Evolutionary conservation across 2,113 vertebrate species (phyloP).

Genomic region (Myrmecophaga tridactyla): DNA sequence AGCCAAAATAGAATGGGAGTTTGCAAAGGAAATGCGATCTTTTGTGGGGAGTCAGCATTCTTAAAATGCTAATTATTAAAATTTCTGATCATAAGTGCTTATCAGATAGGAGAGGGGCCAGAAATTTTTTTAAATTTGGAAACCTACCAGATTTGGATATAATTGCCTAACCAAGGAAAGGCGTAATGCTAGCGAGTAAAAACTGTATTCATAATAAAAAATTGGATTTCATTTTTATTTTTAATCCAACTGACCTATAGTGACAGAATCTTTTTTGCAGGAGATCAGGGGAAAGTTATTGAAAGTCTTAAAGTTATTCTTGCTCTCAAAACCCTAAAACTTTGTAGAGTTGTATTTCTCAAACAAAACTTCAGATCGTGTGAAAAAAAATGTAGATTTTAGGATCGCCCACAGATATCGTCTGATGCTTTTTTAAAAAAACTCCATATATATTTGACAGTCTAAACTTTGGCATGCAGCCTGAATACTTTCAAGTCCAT

Average conservation of each 20-base stretch:
- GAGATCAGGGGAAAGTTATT: slow-evolving; percentile 28
- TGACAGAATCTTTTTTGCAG: not conserved
- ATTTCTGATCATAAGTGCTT: not conserved
- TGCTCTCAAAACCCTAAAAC: not conserved
- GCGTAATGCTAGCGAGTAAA: not conserved
- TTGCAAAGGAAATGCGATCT: not conserved
- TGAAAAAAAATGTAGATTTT: slow-evolving; percentile 14
- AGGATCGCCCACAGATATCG: not conserved
- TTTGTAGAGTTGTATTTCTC: slow-evolving; percentile 28
- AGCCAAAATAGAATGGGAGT: not conserved
- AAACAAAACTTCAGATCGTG: not conserved
- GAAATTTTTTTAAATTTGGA: slow-evolving; percentile 44
- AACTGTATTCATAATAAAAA: not conserved
- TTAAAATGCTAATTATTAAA: not conserved
- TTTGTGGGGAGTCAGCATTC: not conserved
- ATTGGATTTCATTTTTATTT: slow-evolving; percentile 25
- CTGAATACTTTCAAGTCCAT: slow-evolving; percentile 52
- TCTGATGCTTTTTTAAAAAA: slow-evolving; percentile 11
- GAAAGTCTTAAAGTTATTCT: slow-evolving; percentile 52
- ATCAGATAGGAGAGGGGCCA: slow-evolving; percentile 65
- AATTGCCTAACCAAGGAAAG: not conserved
- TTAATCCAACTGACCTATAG: not conserved
- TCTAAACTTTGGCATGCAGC: slow-evolving; percentile 34
- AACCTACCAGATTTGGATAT: not conserved
- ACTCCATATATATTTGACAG: not conserved